Percentiles rank a stretch among this genome's conserved stretches.
These are phyloP conservation scores for Podabrus alpinus DNA, from an alignment of 2,888 invertebrate genomes.

Conservation along the genomic window DNA sequence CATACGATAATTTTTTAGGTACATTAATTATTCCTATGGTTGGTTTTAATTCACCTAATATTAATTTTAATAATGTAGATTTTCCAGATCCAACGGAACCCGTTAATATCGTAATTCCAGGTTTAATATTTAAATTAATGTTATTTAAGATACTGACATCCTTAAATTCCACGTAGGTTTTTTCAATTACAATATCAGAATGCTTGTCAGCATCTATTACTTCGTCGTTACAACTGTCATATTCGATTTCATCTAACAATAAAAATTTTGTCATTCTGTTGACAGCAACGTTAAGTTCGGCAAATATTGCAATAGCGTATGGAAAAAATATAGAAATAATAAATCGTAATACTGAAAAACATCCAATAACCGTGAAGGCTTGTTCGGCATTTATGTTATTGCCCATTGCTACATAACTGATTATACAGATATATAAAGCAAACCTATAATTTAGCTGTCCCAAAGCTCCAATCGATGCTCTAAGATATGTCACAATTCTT, in stretches of 20 bases:
- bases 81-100: slow-evolving; percentile 68
- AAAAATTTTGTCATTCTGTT: slow-evolving; percentile 67
- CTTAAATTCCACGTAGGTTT: slow-evolving; percentile 65
- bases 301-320: slow-evolving; percentile 77
- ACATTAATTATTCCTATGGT: slow-evolving; percentile 66
- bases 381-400: slow-evolving; percentile 77
- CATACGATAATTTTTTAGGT: slow-evolving; percentile 63
- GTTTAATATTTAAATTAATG: slow-evolving; percentile 50
- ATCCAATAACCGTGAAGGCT: slow-evolving; percentile 85
- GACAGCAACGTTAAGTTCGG: slow-evolving; percentile 77
- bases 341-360: slow-evolving; percentile 83
- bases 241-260: slow-evolving; percentile 43
- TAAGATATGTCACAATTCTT: slow-evolving; percentile 46
- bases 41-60: slow-evolving; percentile 72
- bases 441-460: slow-evolving; percentile 46
- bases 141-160: slow-evolving; percentile 46
- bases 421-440: slow-evolving; percentile 49
- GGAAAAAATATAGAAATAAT: slow-evolving; percentile 91
- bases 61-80: slow-evolving; percentile 56
- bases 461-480: slow-evolving; percentile 42
- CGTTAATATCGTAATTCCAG: slow-evolving; percentile 58
- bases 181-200: slow-evolving; percentile 49
- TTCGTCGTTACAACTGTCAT: slow-evolving; percentile 33
- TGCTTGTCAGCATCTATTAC: background rate
- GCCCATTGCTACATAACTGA: slow-evolving; percentile 70